Conservation (phyloP, 2,797 vertebrate species). For the Sebastes nivosus region DNA sequence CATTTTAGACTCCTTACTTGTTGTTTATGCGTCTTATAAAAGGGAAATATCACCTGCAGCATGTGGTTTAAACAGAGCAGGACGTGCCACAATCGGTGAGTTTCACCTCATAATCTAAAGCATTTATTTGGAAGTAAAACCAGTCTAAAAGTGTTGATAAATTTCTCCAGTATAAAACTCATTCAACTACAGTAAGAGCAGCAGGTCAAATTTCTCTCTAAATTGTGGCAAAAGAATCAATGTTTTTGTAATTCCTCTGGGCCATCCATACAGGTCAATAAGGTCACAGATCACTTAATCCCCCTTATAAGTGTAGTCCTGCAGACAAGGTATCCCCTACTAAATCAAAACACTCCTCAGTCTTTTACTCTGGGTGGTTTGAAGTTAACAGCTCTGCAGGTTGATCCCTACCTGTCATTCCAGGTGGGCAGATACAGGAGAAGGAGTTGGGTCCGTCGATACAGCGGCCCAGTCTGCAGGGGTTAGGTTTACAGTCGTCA, state of each 20-base stretch:
- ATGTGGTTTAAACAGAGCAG: too few relatives aligned
- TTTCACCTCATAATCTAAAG: not conserved
- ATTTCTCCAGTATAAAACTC: not conserved
- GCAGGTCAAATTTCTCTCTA: not conserved
- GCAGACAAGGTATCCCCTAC: not conserved
- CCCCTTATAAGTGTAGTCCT: not conserved
- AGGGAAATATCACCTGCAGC: not conserved
- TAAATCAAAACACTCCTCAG: accelerated
- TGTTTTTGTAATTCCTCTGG: not conserved
- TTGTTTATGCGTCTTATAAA: not conserved
- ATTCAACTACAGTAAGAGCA: not conserved
- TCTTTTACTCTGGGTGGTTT: not conserved
- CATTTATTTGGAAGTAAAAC: not conserved
- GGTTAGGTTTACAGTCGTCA: constrained; percentile 86
- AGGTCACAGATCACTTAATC: not conserved
- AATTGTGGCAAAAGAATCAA: not conserved
- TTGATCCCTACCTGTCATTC: constrained; percentile 82
- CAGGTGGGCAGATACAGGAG: constrained; percentile 87
- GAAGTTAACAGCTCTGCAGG: not conserved
- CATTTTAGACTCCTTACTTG: not conserved
- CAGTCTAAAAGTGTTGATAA: not conserved
- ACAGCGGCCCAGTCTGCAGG: constrained; percentile 87
- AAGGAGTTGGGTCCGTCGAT: constrained; percentile 84
- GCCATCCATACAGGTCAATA: not conserved
- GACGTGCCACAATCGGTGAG: too few relatives aligned